These are phyloP conservation scores for Caenorhabditis macrosperma DNA, from an alignment of 2,888 invertebrate genomes.

Conservation along the genomic window DNA sequence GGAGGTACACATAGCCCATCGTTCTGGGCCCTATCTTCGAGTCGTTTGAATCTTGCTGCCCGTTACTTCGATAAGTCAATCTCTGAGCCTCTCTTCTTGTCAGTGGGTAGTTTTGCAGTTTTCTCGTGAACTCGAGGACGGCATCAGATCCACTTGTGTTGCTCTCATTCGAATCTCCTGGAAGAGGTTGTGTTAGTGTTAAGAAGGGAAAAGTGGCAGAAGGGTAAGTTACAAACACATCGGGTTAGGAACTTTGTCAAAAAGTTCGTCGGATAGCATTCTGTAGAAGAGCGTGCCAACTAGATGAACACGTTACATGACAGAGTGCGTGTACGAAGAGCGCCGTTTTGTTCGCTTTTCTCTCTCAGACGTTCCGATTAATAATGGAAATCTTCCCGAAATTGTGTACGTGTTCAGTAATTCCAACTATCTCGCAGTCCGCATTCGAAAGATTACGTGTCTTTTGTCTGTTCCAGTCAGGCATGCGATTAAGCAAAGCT, in stretches of 20 bases:
- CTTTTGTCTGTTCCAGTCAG: not conserved
- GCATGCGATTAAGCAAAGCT: conserved; percentile 41
- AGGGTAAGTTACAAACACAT: conserved; percentile 52
- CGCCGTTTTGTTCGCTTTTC: conserved; percentile 2
- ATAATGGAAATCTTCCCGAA: not conserved
- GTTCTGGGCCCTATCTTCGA: conserved; percentile 57
- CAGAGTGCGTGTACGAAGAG: conserved; percentile 35
- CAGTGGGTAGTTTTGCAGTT: conserved; percentile 79
- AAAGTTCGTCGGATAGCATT: conserved; percentile 16
- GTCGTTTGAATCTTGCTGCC: conserved; percentile 67
- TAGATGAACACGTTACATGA: conserved; percentile 46
- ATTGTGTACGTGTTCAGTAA: not conserved
- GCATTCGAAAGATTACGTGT: not conserved
- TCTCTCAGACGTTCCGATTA: not conserved
- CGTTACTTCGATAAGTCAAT: conserved; percentile 68
- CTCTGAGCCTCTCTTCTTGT: conserved; percentile 74
- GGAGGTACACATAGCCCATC: conserved; percentile 75
- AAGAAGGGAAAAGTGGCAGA: not conserved
- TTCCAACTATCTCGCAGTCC: not conserved
- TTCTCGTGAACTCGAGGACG: conserved; percentile 78
- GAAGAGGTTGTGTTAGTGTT: not conserved
- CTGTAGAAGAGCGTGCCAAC: conserved; percentile 30
- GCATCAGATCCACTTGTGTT: conserved; percentile 79
- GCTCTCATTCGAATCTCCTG: conserved; percentile 78
- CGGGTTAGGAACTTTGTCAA: conserved; percentile 18